Evolutionary conservation across 2,888 invertebrate species (phyloP), one percentile per base, ranked within the genome.

Genomic region (Portevinia maculata): DNA sequence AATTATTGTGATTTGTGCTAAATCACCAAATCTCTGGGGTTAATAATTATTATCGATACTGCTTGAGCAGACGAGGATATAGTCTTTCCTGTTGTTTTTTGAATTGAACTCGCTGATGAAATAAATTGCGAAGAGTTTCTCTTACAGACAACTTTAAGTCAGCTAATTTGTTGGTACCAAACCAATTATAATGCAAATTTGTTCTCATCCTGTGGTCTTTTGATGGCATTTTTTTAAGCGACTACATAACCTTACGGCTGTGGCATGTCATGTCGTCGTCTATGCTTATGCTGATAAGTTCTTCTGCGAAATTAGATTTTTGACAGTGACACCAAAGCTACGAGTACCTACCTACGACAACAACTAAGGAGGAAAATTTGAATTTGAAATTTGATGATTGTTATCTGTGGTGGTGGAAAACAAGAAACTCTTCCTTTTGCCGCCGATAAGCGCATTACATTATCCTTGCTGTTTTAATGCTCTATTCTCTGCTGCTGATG

Each of bases 151-250:
- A 48, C 32, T 28, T 46, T 55, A 48, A 62, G 60, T 55, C 44
- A 41, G 73, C 67, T 79, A 74, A 79, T 73, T 67, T 67, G 19
- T 52, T 15, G 19, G 24, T 79, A 41, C 13, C 46, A 48, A 74
- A 69, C 69, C 55, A 75, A 79, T 75, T 81, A 75, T 46, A 44
- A 75, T 81, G 69, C 69, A 75, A 75, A 70, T 75, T 69, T 64
- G 34, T 32, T 41, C 50, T 15, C 24, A 28, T 34, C 48, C 8
- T 67, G 53, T 50, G 50, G 55, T 62, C 57, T 62, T 79, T 79
- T 81, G 50, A 75, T 24, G 37, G 69, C n/a, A 59, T 50, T 28
- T 34, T 13, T 17, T 8, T 17, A 37, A 13, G 19, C 7, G 34
- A 46, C 32, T 55, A 44, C 48, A 50, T 34, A 62, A 50, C 53